These are phyloP conservation scores for Drosophila nr. perissopoda DNA, from an alignment of 2,888 invertebrate species.

Conservation along the genomic window DNA sequence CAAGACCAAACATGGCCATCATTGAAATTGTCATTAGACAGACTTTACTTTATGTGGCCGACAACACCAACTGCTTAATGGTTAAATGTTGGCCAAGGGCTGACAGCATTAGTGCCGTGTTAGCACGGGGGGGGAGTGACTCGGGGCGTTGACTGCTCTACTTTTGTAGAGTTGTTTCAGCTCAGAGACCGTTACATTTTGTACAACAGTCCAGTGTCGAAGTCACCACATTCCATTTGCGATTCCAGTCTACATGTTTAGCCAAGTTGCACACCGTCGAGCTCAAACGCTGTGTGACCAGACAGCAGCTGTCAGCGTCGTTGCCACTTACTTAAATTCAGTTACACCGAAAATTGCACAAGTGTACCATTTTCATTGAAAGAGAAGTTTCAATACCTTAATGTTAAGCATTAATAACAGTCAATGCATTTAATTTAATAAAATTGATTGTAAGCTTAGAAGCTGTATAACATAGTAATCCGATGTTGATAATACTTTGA, in stretches of 20 bases:
- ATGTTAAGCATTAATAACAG: background rate
- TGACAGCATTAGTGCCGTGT: no score
- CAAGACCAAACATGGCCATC: slow-evolving; percentile 28
- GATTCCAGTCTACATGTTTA: slow-evolving; percentile 35
- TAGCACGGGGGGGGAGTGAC: background rate
- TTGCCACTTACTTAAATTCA: slow-evolving; percentile 6
- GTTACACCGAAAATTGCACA: background rate
- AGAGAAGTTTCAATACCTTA: background rate
- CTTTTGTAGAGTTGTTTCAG: slow-evolving; percentile 24
- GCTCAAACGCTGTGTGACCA: background rate
- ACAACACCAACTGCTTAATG: slow-evolving; percentile 9
- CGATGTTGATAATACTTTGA: background rate
- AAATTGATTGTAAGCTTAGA: background rate
- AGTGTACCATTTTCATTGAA: background rate
- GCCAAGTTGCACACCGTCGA: slow-evolving; percentile 24
- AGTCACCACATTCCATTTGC: slow-evolving; percentile 20
- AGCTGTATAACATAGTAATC: background rate
- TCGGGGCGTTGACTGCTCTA: background rate
- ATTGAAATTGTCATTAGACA: slow-evolving; percentile 40
- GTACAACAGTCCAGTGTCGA: background rate
- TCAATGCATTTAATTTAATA: background rate
- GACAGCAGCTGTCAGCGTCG: background rate
- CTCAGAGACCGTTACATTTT: slow-evolving; percentile 40
- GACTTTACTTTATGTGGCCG: slow-evolving; percentile 1
- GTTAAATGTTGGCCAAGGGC: background rate